Evolutionary conservation across 2,888 invertebrate species (phyloP).

Genomic region (Sisyra terminalis): DNA sequence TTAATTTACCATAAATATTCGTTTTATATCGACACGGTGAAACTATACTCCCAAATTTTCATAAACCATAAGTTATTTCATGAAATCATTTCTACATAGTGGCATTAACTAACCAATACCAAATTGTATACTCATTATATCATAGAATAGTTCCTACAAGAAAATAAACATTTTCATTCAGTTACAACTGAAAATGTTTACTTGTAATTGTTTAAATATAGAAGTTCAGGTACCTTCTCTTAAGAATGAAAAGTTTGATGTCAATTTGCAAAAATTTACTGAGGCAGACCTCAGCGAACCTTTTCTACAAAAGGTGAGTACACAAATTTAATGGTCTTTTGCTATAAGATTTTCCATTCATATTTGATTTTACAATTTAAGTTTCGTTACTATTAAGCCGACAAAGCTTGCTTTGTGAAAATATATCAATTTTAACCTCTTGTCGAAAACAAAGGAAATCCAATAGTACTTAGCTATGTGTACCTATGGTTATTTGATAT

Average conservation of each 20-base stretch:
- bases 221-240: constrained; percentile 41
- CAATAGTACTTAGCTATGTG: not conserved
- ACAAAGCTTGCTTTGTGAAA: constrained; percentile 27
- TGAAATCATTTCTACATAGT: too few species aligned
- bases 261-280: constrained; percentile 37
- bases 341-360: constrained; percentile 17
- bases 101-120: too few species aligned
- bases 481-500: too few species aligned
- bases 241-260: constrained; percentile 35
- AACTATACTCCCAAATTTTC: too few species aligned
- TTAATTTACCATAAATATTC: too few species aligned
- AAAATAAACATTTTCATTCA: too few species aligned
- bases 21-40: too few species aligned
- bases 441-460: constrained; percentile 18
- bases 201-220: constrained; percentile 66
- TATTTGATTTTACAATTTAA: constrained; percentile 11
- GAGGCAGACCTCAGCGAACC: constrained; percentile 40
- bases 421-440: not conserved
- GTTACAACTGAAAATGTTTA: constrained; percentile 30
- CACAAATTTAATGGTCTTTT: constrained; percentile 6
- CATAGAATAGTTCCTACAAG: too few species aligned
- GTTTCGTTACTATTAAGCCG: constrained; percentile 22
- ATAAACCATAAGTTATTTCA: too few species aligned
- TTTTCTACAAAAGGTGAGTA: constrained; percentile 48
- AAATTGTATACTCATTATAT: too few species aligned